Evolutionary conservation across 1,140 invertebrate genomes (phyloP).

Genomic region (Bombyx mandarina): DNA sequence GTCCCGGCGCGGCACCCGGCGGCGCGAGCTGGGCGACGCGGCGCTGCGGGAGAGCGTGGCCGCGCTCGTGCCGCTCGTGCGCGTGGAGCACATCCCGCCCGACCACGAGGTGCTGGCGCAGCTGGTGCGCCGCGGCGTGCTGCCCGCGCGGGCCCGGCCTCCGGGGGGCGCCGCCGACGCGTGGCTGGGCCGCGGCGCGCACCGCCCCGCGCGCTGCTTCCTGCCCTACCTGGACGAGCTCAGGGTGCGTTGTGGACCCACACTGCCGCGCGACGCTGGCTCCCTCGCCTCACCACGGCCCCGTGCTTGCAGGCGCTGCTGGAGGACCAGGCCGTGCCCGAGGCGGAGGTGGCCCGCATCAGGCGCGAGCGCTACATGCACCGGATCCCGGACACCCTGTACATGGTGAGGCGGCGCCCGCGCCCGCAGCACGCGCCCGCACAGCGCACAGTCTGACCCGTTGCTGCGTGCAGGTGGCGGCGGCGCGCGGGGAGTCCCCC

Average conservation of each 20-base stretch:
- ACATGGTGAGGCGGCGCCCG: slow-evolving; percentile 79
- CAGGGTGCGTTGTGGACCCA: slow-evolving; percentile 74
- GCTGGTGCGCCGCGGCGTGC: slow-evolving; percentile 85
- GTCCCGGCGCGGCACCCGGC: slow-evolving; percentile 84
- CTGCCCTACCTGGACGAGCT: slow-evolving; percentile 95
- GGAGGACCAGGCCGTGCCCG: slow-evolving; percentile 86
- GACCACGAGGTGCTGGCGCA: slow-evolving; percentile 86
- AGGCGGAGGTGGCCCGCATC: slow-evolving; percentile 82
- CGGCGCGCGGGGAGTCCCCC: slow-evolving; percentile 5
- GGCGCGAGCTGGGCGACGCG: slow-evolving; percentile 87
- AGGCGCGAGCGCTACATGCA: slow-evolving; percentile 78
- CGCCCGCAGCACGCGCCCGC: no score
- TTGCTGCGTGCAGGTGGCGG: slow-evolving; percentile 15
- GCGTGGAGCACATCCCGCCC: slow-evolving; percentile 91
- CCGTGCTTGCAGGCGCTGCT: slow-evolving; percentile 75
- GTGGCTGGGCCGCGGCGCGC: slow-evolving; percentile 89
- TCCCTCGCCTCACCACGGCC: neutral
- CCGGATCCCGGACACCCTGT: slow-evolving; percentile 93
- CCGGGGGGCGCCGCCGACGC: slow-evolving; percentile 76
- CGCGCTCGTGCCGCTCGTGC: slow-evolving; percentile 85
- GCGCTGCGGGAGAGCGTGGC: slow-evolving; percentile 90
- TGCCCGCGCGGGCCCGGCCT: slow-evolving; percentile 19
- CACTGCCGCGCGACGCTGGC: neutral
- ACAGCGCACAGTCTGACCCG: no score
- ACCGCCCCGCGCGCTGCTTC: slow-evolving; percentile 88